Percentiles rank a stretch among this genome's conserved stretches.
Evolutionary conservation across 1,140 invertebrate species (phyloP).

Genomic region (Drosophila repletoides): DNA sequence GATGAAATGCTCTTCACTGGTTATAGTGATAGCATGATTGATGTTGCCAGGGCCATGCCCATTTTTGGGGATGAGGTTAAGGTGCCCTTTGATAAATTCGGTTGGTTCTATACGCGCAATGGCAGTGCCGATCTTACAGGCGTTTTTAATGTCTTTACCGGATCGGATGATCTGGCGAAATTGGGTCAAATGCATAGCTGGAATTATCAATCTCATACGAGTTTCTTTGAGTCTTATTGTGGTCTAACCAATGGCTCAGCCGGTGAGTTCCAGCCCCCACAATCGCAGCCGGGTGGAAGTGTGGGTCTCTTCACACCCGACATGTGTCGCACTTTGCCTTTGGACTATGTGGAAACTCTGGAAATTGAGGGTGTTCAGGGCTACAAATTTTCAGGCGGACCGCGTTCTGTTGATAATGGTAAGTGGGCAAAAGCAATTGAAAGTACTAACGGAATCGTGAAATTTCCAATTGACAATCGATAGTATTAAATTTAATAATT

Average conservation of each 20-base stretch:
- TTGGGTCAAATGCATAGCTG: conserved; percentile 87
- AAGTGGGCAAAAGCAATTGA: too few species aligned
- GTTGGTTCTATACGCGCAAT: conserved; percentile 92
- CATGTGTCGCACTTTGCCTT: conserved; percentile 86
- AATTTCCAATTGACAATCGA: too few species aligned
- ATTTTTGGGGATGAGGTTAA: conserved; percentile 81
- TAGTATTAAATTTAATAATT: not conserved
- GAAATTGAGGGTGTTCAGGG: conserved; percentile 84
- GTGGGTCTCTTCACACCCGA: conserved; percentile 87
- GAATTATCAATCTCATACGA: conserved; percentile 86
- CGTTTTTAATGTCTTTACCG: conserved; percentile 88
- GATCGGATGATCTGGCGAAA: conserved; percentile 84
- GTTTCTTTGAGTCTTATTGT: conserved; percentile 85
- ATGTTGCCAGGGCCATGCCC: conserved; percentile 85
- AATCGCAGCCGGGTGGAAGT: conserved; percentile 84
- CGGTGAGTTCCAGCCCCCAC: conserved; percentile 89
- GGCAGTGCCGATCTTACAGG: conserved; percentile 88
- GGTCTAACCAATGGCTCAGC: conserved; percentile 86
- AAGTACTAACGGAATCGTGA: too few species aligned
- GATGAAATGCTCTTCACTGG: conserved; percentile 91
- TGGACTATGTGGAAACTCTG: conserved; percentile 84
- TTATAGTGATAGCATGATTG: conserved; percentile 88
- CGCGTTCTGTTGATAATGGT: conserved; percentile 86
- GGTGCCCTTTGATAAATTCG: conserved; percentile 88
- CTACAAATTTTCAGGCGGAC: conserved; percentile 84